A percentile compares a stretch with the other conserved stretches of the same genome.
Evolutionary conservation across 2,113 vertebrate genomes (phyloP).

Genomic region (Mystacornis crossleyi): DNA sequence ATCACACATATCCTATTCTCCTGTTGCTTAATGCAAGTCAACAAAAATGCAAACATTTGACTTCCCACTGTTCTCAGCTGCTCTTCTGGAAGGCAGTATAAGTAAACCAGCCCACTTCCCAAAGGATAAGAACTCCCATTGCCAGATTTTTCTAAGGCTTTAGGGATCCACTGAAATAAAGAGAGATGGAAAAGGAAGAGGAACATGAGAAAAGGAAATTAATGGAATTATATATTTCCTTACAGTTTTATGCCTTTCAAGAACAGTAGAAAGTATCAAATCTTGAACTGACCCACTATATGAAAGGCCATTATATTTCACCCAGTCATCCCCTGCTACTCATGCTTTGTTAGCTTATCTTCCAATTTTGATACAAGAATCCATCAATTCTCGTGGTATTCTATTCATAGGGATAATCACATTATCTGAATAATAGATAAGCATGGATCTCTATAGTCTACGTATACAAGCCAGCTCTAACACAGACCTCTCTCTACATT

Average conservation of each 20-base stretch:
- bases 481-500: background rate
- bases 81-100: background rate
- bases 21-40: background rate
- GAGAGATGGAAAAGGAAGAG: background rate
- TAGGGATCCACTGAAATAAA: background rate
- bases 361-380: background rate
- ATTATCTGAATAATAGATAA: background rate
- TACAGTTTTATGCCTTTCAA: background rate
- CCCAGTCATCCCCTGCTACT: background rate
- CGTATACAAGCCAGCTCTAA: background rate
- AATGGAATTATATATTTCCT: background rate
- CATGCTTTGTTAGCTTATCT: background rate
- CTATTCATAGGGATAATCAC: background rate
- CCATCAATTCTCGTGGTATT: background rate
- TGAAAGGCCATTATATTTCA: background rate
- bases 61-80: background rate
- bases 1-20: background rate
- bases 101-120: background rate
- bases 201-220: background rate
- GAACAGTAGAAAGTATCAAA: background rate
- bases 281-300: background rate
- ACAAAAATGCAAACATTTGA: background rate
- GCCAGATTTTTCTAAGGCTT: background rate
- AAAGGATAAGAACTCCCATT: background rate
- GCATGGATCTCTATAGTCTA: background rate